Percentiles rank a stretch among this genome's conserved stretches.
Conservation (phyloP, 2,113 vertebrate genomes). For the Hystrix brachyura region DNA sequence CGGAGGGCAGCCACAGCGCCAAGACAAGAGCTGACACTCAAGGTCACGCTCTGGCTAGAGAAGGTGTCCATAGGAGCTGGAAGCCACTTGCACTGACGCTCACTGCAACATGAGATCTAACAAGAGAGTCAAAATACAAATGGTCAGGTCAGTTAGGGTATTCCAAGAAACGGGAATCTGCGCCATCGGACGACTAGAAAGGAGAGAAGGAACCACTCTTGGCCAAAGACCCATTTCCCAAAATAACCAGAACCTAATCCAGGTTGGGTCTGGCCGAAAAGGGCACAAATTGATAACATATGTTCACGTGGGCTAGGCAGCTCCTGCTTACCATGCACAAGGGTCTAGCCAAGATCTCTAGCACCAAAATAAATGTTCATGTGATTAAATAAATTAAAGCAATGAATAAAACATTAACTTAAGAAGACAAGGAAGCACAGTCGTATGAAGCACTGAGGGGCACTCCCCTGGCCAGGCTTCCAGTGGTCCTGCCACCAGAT, state of each 20-base stretch:
- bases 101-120: conserved; percentile 91
- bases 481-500: background rate
- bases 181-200: background rate
- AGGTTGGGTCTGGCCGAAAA: background rate
- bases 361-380: background rate
- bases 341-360: background rate
- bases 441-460: background rate
- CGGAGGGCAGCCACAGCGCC: conserved; percentile 86
- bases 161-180: background rate
- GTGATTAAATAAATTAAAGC: background rate
- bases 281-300: background rate
- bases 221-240: background rate
- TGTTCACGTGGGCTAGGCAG: background rate
- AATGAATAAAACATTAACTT: background rate
- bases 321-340: background rate
- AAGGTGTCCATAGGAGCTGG: conserved; percentile 78
- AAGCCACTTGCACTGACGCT: conserved; percentile 85
- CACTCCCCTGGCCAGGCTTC: background rate
- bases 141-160: background rate
- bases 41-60: conserved; percentile 73
- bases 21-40: conserved; percentile 83
- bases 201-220: background rate
- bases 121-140: background rate
- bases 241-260: background rate
- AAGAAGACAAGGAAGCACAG: background rate